Conservation (phyloP, 2,797 vertebrate genomes). For the Muscicapa striata region DNA sequence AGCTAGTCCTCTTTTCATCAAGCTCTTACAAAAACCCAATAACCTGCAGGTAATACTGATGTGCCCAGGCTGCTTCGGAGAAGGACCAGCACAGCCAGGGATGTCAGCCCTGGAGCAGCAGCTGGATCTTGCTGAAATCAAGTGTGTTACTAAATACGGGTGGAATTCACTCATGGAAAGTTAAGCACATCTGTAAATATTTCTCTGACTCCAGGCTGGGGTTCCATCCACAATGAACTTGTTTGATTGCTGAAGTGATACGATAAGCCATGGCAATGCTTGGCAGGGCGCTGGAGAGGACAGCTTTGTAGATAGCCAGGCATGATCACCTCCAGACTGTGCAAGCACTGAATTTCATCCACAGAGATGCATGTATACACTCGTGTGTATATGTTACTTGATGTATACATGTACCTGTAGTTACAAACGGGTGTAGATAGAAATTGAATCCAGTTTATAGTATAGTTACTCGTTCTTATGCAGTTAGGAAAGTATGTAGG, state of each 20-base stretch:
- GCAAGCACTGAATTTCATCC: neutral
- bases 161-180: neutral
- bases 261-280: neutral
- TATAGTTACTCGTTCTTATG: neutral
- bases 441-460: neutral
- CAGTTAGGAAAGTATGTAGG: neutral
- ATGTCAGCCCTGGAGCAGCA: neutral
- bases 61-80: neutral
- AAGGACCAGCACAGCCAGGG: neutral
- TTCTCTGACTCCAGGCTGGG: neutral
- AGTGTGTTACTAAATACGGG: neutral
- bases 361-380: neutral
- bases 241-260: neutral
- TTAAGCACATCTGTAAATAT: neutral
- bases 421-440: neutral
- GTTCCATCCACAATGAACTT: neutral
- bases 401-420: neutral
- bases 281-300: neutral
- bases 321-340: neutral
- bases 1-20: neutral
- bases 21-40: rapidly evolving
- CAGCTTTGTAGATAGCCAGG: neutral
- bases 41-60: neutral
- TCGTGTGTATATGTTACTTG: neutral
- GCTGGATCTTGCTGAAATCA: neutral